Base-by-base conservation (phyloP, 2,888 invertebrate genomes). In the Meta bourneti region DNA sequence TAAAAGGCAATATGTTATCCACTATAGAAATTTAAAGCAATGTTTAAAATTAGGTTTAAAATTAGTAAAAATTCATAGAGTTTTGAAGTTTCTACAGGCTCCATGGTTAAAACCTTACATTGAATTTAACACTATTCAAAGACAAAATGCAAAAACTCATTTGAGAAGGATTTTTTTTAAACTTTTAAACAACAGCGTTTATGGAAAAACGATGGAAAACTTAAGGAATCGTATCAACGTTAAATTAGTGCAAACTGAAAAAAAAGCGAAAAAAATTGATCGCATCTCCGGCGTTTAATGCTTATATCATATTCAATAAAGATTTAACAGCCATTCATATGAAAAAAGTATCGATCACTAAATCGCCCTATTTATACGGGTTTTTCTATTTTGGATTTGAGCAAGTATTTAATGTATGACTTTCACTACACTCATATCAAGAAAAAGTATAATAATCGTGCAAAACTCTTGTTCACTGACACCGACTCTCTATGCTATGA, bases 111-210 rank as follows among this genome's bases (percentile, higher is more conserved):
- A 69, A 49, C 11, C 75, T 16, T 93, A 90, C 72, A 93, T 93
- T 11, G 78, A 81, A 7, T 19, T 93, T 6, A 93, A 93, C 93
- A 92, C 93, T 8, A 74, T 89, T 0, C 61, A 61, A 70, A 82
- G 90, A 20, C 93, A 93, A 94, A 89, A 93, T 88, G 94, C 93
- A 93, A 94, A 93, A 91, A 94, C 93, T 92, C 94, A 94, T 79
- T 95, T 94, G 94, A 94, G 84, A 94, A 95, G 94, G 94, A 94
- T 2, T 91, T 94, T 95, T 84, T 95, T 94, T 84, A 94, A 94
- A 92, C 89, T 94, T 9, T 94, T 94, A 93, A 94, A 94, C 88
- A 94, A 94, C 90, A 80, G 93, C 16, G 94, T 94, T 9, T 95
- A 94, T 93, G 94, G 94, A 11, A 94, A 95, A 92, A 94, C 93